Evolutionary conservation across 1,140 invertebrate genomes (phyloP).

Genomic region (Rhopalosiphum maidis): DNA sequence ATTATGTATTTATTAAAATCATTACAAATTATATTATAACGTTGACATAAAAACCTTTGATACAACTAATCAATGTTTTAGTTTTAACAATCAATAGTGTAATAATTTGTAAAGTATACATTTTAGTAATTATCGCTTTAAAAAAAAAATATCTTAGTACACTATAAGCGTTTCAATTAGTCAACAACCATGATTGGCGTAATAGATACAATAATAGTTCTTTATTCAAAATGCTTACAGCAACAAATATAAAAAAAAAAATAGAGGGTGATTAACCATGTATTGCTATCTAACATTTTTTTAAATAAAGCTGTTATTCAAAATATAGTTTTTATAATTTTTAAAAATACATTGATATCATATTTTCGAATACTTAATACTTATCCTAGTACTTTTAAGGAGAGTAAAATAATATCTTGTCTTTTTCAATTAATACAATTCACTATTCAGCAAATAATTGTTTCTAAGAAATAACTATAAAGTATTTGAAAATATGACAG

Average conservation of each 20-base stretch:
- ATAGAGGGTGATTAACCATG: neutral
- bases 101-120: neutral
- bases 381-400: too few relatives aligned
- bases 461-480: too few relatives aligned
- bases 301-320: too few relatives aligned
- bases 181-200: neutral
- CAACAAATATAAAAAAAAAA: neutral
- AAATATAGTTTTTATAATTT: too few relatives aligned
- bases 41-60: neutral
- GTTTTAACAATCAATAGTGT: neutral
- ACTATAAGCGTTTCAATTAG: neutral
- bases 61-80: neutral
- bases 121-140: neutral
- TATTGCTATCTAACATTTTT: neutral
- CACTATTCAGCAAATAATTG: too few relatives aligned
- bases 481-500: too few relatives aligned
- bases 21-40: neutral
- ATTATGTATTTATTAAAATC: neutral
- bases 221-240: neutral
- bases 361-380: too few relatives aligned
- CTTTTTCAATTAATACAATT: too few relatives aligned
- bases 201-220: neutral
- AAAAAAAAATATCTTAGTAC: neutral
- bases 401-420: too few relatives aligned
- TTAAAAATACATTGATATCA: too few relatives aligned